These are phyloP conservation scores for Brachypodius melanocephalos DNA, from an alignment of 2,113 vertebrate genomes.

Conservation along the genomic window DNA sequence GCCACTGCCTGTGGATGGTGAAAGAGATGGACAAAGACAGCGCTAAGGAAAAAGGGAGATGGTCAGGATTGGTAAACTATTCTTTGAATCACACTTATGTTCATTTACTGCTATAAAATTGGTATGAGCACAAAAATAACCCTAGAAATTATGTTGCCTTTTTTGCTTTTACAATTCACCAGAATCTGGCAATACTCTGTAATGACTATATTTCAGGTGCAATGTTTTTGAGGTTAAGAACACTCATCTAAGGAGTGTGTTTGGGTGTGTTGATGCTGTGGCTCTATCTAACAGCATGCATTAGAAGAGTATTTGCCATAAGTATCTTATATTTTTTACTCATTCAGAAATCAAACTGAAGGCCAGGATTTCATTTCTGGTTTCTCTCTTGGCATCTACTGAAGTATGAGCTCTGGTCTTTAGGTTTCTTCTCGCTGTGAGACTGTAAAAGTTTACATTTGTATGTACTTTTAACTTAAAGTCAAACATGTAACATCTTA, in stretches of 20 bases:
- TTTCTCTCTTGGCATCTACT: background rate
- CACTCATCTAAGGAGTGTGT: background rate
- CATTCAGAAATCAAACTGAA: background rate
- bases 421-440: background rate
- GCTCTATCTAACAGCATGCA: background rate
- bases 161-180: background rate
- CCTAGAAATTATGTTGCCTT: background rate
- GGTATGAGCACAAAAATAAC: background rate
- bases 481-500: background rate
- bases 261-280: background rate
- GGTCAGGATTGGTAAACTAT: background rate
- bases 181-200: background rate
- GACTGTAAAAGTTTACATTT: background rate
- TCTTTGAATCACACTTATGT: fast-evolving
- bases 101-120: background rate
- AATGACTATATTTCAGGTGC: background rate
- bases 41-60: background rate
- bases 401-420: background rate
- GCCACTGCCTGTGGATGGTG: background rate
- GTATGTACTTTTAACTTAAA: background rate
- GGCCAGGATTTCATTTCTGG: background rate
- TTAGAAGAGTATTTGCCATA: background rate
- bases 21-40: background rate
- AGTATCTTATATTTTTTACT: background rate
- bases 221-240: background rate